Base-by-base conservation (phyloP, 2,888 invertebrate genomes). In the Xanthostigma xanthostigma region DNA sequence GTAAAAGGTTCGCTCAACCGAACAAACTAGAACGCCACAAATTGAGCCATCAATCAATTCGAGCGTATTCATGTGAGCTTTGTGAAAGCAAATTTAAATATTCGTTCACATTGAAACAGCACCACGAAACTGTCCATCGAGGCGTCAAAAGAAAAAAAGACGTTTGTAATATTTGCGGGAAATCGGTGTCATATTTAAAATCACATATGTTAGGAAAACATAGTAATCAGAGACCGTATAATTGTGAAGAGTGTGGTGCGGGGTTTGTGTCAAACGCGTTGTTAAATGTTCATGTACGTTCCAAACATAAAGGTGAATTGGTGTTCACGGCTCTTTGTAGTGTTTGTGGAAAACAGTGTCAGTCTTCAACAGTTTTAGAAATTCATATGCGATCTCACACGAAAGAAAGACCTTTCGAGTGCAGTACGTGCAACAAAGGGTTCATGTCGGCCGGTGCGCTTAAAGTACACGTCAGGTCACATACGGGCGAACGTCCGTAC, bases 151-250 rank as follows among this genome's bases (percentile, higher is more conserved):
- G 27, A 27, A 38, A 40, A 34, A 39, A 33, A 6, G 40, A 46
- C 9, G 40, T 46, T 39, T 46, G 46, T 33, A 38, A 38, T 27
- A 14, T 46, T 11, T 46, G 46, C 13, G 46, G 46, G 6, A 46
- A 46, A 40, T 35, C 46, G 12, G 46, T 46, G 10, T 34, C 14
- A 8, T 17, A 39, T 33, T 39, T 46, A 39, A 38, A 40, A 34
- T 27, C 27, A 27, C 27, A 27, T 27, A 27, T 27, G 27, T 27
- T 27, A 27, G 27, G 27, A 27, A 27, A 27, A 27, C 27, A 27
- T 6, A 27, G 27, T 27, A 27, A 27, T 27, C 27, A 27, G 27
- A 27, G 27, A 27, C 27, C 27, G 6, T 27, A 6, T 27, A 42
- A 42, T 33, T 42, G 42, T 17, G 42, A 42, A 33, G 11, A 42